Conservation (phyloP, 2,113 vertebrate species). For the Ceyx margarethae region DNA sequence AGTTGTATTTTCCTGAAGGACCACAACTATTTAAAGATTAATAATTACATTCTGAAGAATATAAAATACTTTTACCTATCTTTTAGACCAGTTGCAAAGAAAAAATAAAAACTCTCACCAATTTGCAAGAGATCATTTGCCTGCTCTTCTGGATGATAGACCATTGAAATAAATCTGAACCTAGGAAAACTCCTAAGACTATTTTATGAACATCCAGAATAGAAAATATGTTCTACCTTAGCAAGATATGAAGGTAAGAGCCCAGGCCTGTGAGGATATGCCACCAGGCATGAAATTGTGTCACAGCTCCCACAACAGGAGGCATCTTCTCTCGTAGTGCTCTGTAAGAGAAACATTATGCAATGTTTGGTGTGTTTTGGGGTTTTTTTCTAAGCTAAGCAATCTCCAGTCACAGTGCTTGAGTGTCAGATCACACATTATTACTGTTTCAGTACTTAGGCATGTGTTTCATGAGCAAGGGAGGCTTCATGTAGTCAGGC, state of each 20-base stretch:
- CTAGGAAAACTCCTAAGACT: background rate
- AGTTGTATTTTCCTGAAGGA: background rate
- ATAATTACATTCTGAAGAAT: background rate
- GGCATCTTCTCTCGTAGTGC: constrained; percentile 82
- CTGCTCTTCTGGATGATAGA: background rate
- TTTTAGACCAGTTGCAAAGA: background rate
- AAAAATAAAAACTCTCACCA: background rate
- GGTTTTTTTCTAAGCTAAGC: background rate
- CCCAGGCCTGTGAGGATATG: constrained; percentile 96
- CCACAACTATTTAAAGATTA: background rate
- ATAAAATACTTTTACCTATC: background rate
- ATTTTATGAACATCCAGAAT: background rate
- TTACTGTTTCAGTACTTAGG: background rate
- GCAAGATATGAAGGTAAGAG: constrained; percentile 94
- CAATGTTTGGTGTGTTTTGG: background rate
- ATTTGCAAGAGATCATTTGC: background rate
- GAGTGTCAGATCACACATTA: background rate
- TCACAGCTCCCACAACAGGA: constrained; percentile 84
- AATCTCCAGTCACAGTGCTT: background rate
- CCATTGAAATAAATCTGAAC: background rate
- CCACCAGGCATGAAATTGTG: constrained; percentile 99
- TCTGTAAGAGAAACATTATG: constrained; percentile 66
- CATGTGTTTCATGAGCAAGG: background rate
- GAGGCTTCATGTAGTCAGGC: background rate
- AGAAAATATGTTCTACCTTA: constrained; percentile 80